These are phyloP conservation scores for Agraylea sexmaculata DNA, from an alignment of 1,140 invertebrate species.

Conservation along the genomic window DNA sequence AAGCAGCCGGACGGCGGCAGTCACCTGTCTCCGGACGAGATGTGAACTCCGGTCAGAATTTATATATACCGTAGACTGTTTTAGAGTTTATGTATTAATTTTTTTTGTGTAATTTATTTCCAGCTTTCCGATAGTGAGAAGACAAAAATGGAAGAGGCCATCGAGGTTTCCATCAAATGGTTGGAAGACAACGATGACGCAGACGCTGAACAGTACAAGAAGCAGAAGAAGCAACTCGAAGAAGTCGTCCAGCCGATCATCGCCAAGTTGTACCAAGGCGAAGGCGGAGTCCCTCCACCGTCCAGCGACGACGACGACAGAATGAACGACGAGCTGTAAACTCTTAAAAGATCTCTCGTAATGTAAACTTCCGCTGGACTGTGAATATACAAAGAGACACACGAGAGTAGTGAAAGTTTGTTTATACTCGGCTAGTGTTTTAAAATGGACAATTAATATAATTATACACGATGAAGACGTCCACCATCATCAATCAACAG, in stretches of 20 bases:
- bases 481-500: background rate
- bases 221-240: conserved; percentile 95
- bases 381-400: background rate
- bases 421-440: background rate
- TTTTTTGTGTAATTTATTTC: conserved; percentile 15
- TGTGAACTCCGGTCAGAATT: conserved; percentile 19
- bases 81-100: background rate
- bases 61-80: conserved; percentile 4
- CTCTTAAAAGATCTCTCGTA: background rate
- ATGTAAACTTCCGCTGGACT: background rate
- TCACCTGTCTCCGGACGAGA: conserved; percentile 17
- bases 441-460: conserved; percentile 26
- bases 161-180: conserved; percentile 98
- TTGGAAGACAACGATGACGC: conserved; percentile 91
- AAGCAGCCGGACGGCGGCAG: conserved; percentile 9
- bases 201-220: conserved; percentile 87
- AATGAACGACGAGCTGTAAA: conserved; percentile 80
- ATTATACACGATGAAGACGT: background rate
- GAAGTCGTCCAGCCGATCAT: conserved; percentile 95
- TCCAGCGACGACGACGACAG: conserved; percentile 66
- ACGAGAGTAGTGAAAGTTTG: background rate
- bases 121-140: conserved; percentile 80
- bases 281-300: conserved; percentile 62
- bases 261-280: conserved; percentile 88
- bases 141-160: conserved; percentile 87